Evolutionary conservation across 2,888 invertebrate genomes (phyloP).

Genomic region (Pollenia griseotomentosa): DNA sequence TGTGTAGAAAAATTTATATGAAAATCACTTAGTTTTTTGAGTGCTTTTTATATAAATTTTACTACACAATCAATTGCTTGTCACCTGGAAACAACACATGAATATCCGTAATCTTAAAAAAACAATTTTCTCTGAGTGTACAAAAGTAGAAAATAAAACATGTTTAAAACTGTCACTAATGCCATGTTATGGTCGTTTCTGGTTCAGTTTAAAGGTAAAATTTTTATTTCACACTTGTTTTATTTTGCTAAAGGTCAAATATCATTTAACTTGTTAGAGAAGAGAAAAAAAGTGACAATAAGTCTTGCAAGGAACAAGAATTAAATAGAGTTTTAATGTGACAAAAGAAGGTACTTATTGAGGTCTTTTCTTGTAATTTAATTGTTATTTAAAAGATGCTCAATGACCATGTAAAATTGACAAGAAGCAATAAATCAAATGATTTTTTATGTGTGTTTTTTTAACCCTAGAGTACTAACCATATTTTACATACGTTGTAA

Average conservation of each 20-base stretch:
- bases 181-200: constrained; percentile 17
- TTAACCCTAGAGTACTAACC: too few species aligned
- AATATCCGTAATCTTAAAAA: too few species aligned
- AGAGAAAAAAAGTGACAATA: neutral
- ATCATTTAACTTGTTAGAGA: neutral
- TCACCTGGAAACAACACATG: too few species aligned
- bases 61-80: too few species aligned
- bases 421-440: neutral
- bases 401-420: neutral
- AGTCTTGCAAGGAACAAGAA: neutral
- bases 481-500: too few species aligned
- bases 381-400: neutral
- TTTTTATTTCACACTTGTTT: constrained; percentile 20
- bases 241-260: neutral
- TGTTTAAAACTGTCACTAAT: constrained; percentile 12
- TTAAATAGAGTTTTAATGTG: neutral
- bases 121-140: too few species aligned
- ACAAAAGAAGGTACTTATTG: neutral
- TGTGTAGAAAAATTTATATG: too few species aligned
- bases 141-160: constrained; percentile 10
- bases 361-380: neutral
- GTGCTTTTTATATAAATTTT: too few species aligned
- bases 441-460: too few species aligned
- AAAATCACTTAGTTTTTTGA: too few species aligned
- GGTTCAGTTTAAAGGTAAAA: constrained; percentile 12